A percentile compares a stretch with the other conserved stretches of the same genome.
Conservation (phyloP, 2,888 invertebrate species). For the Clitarchus hookeri region DNA sequence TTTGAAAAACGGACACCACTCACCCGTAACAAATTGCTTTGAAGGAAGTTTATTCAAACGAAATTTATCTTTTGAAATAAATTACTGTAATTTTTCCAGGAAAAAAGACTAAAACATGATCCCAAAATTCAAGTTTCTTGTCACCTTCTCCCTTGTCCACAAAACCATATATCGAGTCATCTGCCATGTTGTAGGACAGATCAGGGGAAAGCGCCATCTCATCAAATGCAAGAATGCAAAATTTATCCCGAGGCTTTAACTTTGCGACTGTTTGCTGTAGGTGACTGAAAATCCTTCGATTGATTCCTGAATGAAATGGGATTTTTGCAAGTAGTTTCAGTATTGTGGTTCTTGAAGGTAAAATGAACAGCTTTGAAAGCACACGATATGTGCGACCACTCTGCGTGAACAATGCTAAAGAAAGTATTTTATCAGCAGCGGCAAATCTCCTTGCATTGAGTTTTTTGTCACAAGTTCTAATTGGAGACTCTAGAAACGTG, state of each 20-base stretch:
- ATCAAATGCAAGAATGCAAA: background rate
- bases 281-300: background rate
- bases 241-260: constrained; percentile 7
- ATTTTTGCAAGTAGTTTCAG: background rate
- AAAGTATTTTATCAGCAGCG: too few species aligned
- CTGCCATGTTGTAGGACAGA: too few species aligned
- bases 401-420: background rate
- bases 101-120: too few species aligned
- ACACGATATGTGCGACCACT: background rate
- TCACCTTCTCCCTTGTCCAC: too few species aligned
- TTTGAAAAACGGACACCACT: too few species aligned
- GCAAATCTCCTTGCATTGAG: background rate
- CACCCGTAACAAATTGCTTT: too few species aligned
- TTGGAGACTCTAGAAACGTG: constrained; percentile 5
- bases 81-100: too few species aligned
- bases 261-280: background rate
- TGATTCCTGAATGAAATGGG: background rate
- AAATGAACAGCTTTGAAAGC: background rate
- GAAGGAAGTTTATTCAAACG: too few species aligned
- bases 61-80: too few species aligned
- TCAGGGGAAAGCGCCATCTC: constrained; percentile 11
- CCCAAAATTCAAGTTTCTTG: too few species aligned
- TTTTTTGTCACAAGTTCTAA: background rate
- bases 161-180: too few species aligned
- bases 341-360: background rate